A percentile compares a stretch with the other conserved stretches of the same genome.
These are phyloP conservation scores for Trichonephila inaurata DNA, from an alignment of 1,140 invertebrate species.

Conservation along the genomic window DNA sequence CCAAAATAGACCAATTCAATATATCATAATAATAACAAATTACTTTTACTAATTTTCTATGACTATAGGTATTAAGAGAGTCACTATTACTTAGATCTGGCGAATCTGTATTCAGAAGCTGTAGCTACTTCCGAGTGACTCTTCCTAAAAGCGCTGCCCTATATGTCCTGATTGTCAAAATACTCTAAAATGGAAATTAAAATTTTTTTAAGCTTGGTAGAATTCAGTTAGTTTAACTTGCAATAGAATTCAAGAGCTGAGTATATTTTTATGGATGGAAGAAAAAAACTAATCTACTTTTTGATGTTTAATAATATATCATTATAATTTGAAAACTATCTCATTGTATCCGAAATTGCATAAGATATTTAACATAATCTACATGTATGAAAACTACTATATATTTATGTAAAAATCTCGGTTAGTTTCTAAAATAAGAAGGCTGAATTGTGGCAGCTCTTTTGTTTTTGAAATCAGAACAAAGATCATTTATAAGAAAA, in stretches of 20 bases:
- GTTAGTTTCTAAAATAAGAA: too few species aligned
- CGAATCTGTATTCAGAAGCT: constrained; percentile 26
- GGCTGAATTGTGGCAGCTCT: too few species aligned
- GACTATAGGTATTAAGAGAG: constrained; percentile 23
- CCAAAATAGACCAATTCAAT: not conserved
- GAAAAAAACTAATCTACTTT: too few species aligned
- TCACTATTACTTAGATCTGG: constrained; percentile 11
- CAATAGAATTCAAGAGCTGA: not conserved
- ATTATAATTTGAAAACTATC: too few species aligned
- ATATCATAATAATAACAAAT: not conserved
- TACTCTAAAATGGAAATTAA: constrained; percentile 64
- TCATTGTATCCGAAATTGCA: not conserved
- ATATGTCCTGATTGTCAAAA: constrained; percentile 74
- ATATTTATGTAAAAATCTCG: not conserved
- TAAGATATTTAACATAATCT: not conserved
- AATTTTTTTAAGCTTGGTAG: constrained; percentile 66
- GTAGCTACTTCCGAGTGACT: constrained; percentile 43
- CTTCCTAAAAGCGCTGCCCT: constrained; percentile 39
- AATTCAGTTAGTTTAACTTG: constrained; percentile 38
- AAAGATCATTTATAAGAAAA: too few species aligned
- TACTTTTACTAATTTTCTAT: constrained; percentile 45
- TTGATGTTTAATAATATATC: too few species aligned
- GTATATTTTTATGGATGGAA: not conserved
- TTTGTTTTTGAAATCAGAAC: too few species aligned
- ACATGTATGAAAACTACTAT: not conserved